Evolutionary conservation across 1,140 invertebrate genomes (phyloP).

Genomic region (Micrasema minimum): DNA sequence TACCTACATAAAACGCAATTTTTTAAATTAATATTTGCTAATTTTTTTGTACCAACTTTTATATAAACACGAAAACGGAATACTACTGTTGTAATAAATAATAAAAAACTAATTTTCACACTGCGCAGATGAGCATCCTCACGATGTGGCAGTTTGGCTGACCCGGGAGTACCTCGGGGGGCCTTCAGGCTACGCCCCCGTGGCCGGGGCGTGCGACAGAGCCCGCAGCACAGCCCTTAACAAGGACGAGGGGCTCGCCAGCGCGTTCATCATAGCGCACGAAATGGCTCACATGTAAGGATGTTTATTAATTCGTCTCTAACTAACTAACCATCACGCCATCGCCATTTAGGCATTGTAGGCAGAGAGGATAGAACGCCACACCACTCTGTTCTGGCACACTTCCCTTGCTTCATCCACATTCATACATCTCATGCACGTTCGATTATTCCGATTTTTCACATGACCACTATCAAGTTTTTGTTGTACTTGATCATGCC

Average conservation of each 20-base stretch:
- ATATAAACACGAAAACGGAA: background rate
- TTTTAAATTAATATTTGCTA: background rate
- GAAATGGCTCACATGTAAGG: slow-evolving; percentile 81
- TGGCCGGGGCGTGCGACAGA: slow-evolving; percentile 79
- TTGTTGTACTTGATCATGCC: too few species aligned
- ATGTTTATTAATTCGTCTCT: too few species aligned
- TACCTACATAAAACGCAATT: too few species aligned
- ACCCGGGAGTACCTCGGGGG: slow-evolving; percentile 79
- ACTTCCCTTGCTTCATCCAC: too few species aligned
- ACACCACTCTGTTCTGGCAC: too few species aligned
- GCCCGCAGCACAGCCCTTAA: slow-evolving; percentile 79
- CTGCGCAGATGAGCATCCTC: slow-evolving; percentile 64
- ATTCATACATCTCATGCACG: too few species aligned
- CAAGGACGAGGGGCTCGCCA: slow-evolving; percentile 82
- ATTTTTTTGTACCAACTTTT: background rate
- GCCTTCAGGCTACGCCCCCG: slow-evolving; percentile 83
- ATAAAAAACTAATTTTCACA: background rate
- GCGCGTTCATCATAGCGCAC: slow-evolving; percentile 85
- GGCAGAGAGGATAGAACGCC: too few species aligned
- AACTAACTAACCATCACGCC: too few species aligned
- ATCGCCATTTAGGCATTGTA: too few species aligned
- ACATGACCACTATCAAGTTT: too few species aligned
- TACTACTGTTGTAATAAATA: background rate
- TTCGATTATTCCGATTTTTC: too few species aligned
- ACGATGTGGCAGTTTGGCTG: slow-evolving; percentile 81